Evolutionary conservation across 2,888 invertebrate genomes (phyloP), one percentile per base, ranked within the genome.

Genomic region (Choristoneura rosaceana): DNA sequence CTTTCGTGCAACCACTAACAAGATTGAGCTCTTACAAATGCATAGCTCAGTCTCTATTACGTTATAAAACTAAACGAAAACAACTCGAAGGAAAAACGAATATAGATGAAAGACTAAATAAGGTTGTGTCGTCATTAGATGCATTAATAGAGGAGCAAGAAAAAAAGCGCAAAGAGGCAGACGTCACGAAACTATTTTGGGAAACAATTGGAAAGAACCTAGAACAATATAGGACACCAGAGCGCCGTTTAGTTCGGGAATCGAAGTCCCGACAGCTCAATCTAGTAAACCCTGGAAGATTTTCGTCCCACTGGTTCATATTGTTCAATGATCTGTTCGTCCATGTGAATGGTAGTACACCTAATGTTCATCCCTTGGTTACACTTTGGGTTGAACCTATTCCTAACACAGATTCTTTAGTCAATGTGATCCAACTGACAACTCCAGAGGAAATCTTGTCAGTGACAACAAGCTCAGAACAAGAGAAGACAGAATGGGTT

Each of bases 271-370:
- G 96, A 76, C 96, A 96, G 0, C 87, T 98, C 3, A 95, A 95
- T 76, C 90, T 98, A 74, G 93, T 95, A 4, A 96, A 96, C 82
- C 96, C 96, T 41, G 96, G 97, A 33, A 94, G 97, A 75, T 97
- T 98, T 86, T 96, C 96, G 4, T 96, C 96, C 0, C 97, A 97
- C 81, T 96, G 96, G 94, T 97, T 98, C 81, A 95, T 98, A 77
- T 92, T 98, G 65, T 96, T 98, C 82, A 97, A 96, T 70, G 98
- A 98, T 87, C 92, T 96, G 70, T 96, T 98, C 76, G 95, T 98
- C 70, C 97, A 98, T 82, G 92, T 96, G 38, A 95, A 95, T 81
- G 96, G 96, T 50, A 96, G 96, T 38, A 95, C 95, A 1, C 95
- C 96, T 67, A 95, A 94, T 71, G 87, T 95, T 0, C 96, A 97